phyloP scores from a whole-genome alignment of 2,113 vertebrate genomes.

The Sceloporus tristichus region DNA sequence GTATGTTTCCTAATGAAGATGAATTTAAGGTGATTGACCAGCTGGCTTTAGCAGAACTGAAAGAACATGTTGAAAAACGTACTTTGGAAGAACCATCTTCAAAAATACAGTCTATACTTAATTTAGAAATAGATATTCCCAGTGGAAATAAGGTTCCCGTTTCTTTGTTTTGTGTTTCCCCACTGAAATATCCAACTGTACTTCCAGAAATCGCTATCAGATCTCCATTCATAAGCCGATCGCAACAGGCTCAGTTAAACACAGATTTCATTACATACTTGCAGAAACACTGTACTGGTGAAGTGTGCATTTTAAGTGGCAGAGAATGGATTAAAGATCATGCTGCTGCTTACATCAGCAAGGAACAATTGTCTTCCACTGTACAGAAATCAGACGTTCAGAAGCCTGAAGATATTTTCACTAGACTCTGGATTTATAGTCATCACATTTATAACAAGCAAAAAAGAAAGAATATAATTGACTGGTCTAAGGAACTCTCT shows the following conservation, averaged over 20 bases:
- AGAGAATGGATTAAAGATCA: slow-evolving; percentile 92
- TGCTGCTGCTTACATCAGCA: slow-evolving; percentile 78
- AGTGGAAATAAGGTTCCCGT: slow-evolving; percentile 70
- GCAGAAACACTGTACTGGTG: slow-evolving; percentile 81
- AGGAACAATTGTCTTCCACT: slow-evolving; percentile 54
- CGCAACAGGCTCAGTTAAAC: slow-evolving; percentile 88
- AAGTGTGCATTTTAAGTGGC: slow-evolving; percentile 88
- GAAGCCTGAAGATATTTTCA: slow-evolving; percentile 72
- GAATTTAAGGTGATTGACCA: slow-evolving; percentile 89
- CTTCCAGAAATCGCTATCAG: slow-evolving; percentile 90
- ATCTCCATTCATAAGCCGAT: slow-evolving; percentile 81
- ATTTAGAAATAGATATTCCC: slow-evolving; percentile 77
- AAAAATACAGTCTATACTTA: slow-evolving; percentile 87
- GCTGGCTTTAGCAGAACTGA: slow-evolving; percentile 89
- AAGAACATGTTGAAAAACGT: slow-evolving; percentile 80
- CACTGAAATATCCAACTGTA: slow-evolving; percentile 87
- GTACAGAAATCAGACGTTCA: slow-evolving; percentile 38
- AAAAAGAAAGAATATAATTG: slow-evolving; percentile 94
- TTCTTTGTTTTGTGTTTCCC: slow-evolving; percentile 86
- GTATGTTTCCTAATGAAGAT: slow-evolving; percentile 91
- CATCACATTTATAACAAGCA: slow-evolving; percentile 97
- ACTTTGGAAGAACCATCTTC: slow-evolving; percentile 77
- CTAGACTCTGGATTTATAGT: slow-evolving; percentile 96
- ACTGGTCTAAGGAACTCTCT: slow-evolving; percentile 94
- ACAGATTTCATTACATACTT: slow-evolving; percentile 82